Percentiles rank a stretch among this genome's conserved stretches.
Evolutionary conservation across 2,113 vertebrate species (phyloP).

Genomic region (Austrofundulus limnaeus): DNA sequence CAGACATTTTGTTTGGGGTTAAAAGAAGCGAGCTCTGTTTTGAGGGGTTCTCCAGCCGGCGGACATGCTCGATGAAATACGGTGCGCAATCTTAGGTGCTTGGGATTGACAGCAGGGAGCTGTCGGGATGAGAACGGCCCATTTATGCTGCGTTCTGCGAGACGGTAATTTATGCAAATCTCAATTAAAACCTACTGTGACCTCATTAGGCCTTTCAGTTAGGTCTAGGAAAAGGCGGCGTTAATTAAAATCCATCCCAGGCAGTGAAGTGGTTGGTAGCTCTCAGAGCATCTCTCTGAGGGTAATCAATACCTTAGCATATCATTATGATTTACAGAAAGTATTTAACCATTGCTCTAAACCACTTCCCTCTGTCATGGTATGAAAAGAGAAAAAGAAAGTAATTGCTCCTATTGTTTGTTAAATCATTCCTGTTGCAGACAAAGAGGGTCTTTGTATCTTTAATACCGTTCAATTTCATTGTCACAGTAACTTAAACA

Average conservation of each 20-base stretch:
- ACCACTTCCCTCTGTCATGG: slow-evolving; percentile 57
- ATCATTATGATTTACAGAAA: slow-evolving; percentile 74
- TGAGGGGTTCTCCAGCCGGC: slow-evolving; percentile 51
- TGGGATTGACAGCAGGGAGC: slow-evolving; percentile 29
- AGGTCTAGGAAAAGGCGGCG: slow-evolving; percentile 48
- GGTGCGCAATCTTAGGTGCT: slow-evolving; percentile 35
- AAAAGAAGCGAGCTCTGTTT: slow-evolving; percentile 48
- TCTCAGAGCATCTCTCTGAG: slow-evolving; percentile 48
- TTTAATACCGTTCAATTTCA: slow-evolving; percentile 47
- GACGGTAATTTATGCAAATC: slow-evolving; percentile 74
- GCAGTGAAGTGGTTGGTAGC: slow-evolving; percentile 50
- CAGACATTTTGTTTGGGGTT: slow-evolving; percentile 59
- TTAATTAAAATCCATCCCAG: slow-evolving; percentile 72
- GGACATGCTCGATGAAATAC: slow-evolving; percentile 48
- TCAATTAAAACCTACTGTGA: slow-evolving; percentile 69
- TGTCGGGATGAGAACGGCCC: slow-evolving; percentile 38
- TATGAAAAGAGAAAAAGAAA: slow-evolving; percentile 30
- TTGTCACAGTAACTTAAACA: slow-evolving; percentile 42
- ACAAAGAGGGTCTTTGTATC: slow-evolving; percentile 51
- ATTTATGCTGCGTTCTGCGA: slow-evolving; percentile 41
- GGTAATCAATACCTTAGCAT: slow-evolving; percentile 73
- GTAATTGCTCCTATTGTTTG: slow-evolving; percentile 50
- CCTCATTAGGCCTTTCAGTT: slow-evolving; percentile 66
- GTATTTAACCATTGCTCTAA: slow-evolving; percentile 70
- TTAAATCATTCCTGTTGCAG: slow-evolving; percentile 50